These are phyloP conservation scores for Monopterus albus DNA, from an alignment of 2,113 vertebrate genomes.

Conservation along the genomic window DNA sequence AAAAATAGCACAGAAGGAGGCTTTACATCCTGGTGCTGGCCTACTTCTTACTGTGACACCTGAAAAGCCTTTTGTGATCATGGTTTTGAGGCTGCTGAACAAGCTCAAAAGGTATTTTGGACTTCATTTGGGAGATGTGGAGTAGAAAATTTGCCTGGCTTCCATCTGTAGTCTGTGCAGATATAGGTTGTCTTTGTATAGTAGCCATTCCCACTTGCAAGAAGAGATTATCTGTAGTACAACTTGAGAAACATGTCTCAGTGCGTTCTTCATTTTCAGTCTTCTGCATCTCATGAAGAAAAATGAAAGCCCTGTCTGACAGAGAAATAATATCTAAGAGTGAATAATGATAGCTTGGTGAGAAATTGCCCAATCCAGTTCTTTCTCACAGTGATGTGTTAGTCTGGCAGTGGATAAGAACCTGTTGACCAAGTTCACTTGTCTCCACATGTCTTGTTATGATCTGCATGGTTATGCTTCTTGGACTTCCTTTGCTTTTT, in stretches of 20 bases:
- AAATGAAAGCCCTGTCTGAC: neutral
- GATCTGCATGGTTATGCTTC: conserved; percentile 7
- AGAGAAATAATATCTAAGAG: neutral
- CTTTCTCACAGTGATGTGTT: conserved; percentile 69
- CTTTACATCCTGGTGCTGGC: conserved; percentile 57
- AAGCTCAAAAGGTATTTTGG: conserved; percentile 24
- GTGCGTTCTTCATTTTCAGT: neutral
- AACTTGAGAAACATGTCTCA: no score
- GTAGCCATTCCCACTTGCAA: conserved; percentile 25
- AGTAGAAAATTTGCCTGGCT: conserved; percentile 1
- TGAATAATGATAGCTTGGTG: conserved; percentile 23
- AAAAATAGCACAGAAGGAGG: conserved; percentile 62
- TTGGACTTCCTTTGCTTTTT: conserved; percentile 17
- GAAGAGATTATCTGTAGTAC: no score
- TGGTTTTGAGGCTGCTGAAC: conserved; percentile 29
- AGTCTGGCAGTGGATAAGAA: conserved; percentile 32
- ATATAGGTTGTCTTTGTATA: conserved; percentile 30
- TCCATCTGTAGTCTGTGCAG: conserved; percentile 28
- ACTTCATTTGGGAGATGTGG: conserved; percentile 17
- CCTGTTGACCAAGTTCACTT: conserved; percentile 66
- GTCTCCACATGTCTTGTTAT: conserved; percentile 56
- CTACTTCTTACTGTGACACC: conserved; percentile 48
- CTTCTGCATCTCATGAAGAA: neutral
- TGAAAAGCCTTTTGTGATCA: conserved; percentile 62
- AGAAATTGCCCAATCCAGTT: conserved; percentile 39